Evolutionary conservation across 2,888 invertebrate species (phyloP).

Genomic region (Argyresthia goedartella): DNA sequence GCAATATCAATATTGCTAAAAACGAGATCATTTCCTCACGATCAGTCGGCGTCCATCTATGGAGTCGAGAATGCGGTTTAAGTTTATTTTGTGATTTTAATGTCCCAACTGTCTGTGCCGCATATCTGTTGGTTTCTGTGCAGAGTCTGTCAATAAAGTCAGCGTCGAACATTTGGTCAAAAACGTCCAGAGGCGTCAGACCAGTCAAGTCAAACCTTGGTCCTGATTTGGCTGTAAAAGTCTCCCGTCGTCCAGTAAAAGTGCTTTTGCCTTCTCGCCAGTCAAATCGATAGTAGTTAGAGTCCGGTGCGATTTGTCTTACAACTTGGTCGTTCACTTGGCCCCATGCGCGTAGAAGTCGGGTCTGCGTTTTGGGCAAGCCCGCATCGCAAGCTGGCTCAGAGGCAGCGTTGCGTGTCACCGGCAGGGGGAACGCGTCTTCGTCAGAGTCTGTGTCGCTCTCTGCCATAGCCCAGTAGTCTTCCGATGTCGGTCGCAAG

Average conservation of each 20-base stretch:
- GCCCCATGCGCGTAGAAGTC: conserved; percentile 6
- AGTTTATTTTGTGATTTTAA: background rate
- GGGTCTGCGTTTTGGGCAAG: conserved; percentile 5
- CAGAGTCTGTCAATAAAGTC: too few species aligned
- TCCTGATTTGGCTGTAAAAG: too few species aligned
- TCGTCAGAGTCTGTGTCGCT: conserved; percentile 2
- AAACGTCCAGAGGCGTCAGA: too few species aligned
- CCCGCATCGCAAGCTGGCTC: conserved; percentile 5
- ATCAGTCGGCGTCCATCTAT: background rate
- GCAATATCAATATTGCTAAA: conserved; percentile 15
- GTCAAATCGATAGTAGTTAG: too few species aligned
- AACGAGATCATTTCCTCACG: conserved; percentile 11
- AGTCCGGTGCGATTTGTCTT: too few species aligned
- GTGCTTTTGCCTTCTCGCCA: too few species aligned
- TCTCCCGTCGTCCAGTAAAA: too few species aligned
- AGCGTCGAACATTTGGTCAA: too few species aligned
- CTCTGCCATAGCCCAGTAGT: conserved; percentile 2
- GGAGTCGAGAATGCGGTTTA: background rate
- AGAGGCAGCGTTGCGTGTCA: conserved; percentile 3
- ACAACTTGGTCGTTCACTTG: too few species aligned
- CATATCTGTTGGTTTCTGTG: conserved; percentile 12
- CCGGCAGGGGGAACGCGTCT: conserved; percentile 2
- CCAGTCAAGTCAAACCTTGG: too few species aligned
- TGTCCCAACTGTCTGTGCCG: background rate
- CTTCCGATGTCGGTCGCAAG: background rate